Evolutionary conservation across 2,888 invertebrate species (phyloP), one percentile per base, ranked within the genome.

Genomic region (Nomada hirtipes): DNA sequence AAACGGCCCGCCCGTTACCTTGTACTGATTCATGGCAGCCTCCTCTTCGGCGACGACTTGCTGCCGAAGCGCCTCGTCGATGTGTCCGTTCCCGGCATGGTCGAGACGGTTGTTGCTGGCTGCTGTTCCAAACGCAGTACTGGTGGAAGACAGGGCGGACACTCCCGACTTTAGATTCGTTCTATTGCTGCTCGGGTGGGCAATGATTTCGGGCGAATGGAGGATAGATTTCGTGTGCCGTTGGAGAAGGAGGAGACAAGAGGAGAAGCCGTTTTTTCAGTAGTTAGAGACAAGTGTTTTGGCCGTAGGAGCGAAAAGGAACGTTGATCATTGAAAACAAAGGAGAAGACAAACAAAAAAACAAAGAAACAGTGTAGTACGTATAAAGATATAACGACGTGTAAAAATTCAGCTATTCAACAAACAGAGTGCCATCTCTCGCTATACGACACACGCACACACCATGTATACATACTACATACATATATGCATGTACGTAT

Each of bases 11-110:
- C 20, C 13, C 2, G 52, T 90, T 94, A 98, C 99, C 97, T 98
- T 99, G 94, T 98, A 98, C 94, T 98, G 98, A 94, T 98, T 98
- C 96, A 99, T 97, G 75, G 98, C 98, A 42, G 98, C 98, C 94
- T 99, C 98, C 93, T 99, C 99, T 93, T 99, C 99, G 44, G 99
- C 99, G 80, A 99, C 94, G 55, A 97, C 98, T 94, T 98, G 97
- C 90, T 97, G 96, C 92, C 97, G 96, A 79, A 98, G 95, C 75
- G 96, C 96, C 92, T 98, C 98, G 92, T 98, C 98, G 81, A 98
- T 97, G 89, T 95, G 94, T 74, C 97, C 97, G 91, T 97, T 97
- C 83, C 96, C 95, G 79, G 83, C 90, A 89, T 94, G 94, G 91
- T 97, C 96, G 84, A 97, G 95, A 72, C 96, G 96, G 50, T 96